Evolutionary conservation across 2,888 invertebrate species (phyloP), one percentile per base, ranked within the genome.

Genomic region (Caenorhabditis afra): DNA sequence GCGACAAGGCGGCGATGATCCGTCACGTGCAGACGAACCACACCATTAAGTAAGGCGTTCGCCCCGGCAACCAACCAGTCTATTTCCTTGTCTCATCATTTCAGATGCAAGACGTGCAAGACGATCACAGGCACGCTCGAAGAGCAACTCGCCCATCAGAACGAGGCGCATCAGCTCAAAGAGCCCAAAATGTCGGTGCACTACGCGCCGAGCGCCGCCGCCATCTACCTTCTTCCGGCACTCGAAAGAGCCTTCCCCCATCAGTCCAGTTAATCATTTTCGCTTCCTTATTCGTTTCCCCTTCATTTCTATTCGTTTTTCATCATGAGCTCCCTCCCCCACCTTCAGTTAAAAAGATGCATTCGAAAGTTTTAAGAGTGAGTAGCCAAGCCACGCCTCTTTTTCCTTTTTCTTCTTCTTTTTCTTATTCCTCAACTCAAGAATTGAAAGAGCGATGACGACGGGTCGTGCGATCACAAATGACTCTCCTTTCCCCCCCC

Each of bases 71-170:
- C 29, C 29, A 37, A 37, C 37, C 37, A 29, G 16, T 11, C 12
- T 52, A 57, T 41, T 75, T n/a, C n/a, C n/a, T 3, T 29, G 29
- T 29, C 29, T 29, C 29, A n/a, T n/a, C n/a, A 29, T 29, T 79
- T 20, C 62, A 79, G 82, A 74, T 82, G 82, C 50, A 82, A 82
- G 61, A 75, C 65, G 4, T 82, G 82, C 79, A 82, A 81, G 55
- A 50, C 52, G 5, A 75, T 81, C 14, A 58, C 78, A 18, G 55
- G 61, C 20, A 67, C 47, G 1, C 55, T 71, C 23, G 77, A 76
- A 7, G 79, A 75, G 35, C 82, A 82, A 66, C 49, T 61, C 0
- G 37, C 16, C 1, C 82, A 82, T 45, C 78, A 76, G 18, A 22
- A 55, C 0, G 50, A 67, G 22, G 39, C 52, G 4, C 82, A 82